Evolutionary conservation across 2,888 invertebrate species (phyloP).

Genomic region (Octonoba sinensis): DNA sequence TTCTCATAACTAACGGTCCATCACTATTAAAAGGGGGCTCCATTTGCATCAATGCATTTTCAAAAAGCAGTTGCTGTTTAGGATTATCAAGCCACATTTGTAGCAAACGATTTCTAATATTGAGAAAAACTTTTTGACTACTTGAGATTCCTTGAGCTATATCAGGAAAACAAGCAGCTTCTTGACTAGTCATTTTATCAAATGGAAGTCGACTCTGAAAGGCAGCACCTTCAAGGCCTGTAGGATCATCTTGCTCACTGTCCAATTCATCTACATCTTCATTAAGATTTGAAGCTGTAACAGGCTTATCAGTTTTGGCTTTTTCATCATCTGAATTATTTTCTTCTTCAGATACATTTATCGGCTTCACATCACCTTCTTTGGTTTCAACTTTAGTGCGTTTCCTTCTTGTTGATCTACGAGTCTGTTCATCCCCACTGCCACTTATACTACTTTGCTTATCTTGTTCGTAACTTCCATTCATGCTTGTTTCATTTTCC

Average conservation of each 20-base stretch:
- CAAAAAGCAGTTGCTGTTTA: constrained; percentile 87
- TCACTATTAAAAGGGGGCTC: constrained; percentile 93
- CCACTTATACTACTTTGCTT: constrained; percentile 43
- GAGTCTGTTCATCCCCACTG: constrained; percentile 58
- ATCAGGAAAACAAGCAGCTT: constrained; percentile 94
- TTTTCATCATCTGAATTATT: constrained; percentile 69
- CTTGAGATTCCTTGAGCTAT: constrained; percentile 85
- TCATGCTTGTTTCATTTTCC: constrained; percentile 55
- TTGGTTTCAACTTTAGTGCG: constrained; percentile 69
- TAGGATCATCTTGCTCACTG: constrained; percentile 75
- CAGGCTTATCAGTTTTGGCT: constrained; percentile 64
- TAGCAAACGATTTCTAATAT: constrained; percentile 89
- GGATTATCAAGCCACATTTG: constrained; percentile 97
- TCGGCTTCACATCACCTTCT: constrained; percentile 70
- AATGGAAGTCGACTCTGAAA: constrained; percentile 87
- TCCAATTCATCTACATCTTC: constrained; percentile 71
- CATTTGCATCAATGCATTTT: constrained; percentile 84
- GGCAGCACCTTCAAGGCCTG: constrained; percentile 70
- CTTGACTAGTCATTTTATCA: constrained; percentile 93
- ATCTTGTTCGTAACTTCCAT: constrained; percentile 48
- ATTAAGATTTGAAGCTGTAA: constrained; percentile 22
- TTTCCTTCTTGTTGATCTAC: constrained; percentile 57
- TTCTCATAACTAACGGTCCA: constrained; percentile 83
- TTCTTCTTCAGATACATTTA: constrained; percentile 70
- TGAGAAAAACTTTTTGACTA: constrained; percentile 88